Evolutionary conservation across 2,113 vertebrate species (phyloP), one percentile per base, ranked within the genome.

Genomic region (Nannobrachium achirus): DNA sequence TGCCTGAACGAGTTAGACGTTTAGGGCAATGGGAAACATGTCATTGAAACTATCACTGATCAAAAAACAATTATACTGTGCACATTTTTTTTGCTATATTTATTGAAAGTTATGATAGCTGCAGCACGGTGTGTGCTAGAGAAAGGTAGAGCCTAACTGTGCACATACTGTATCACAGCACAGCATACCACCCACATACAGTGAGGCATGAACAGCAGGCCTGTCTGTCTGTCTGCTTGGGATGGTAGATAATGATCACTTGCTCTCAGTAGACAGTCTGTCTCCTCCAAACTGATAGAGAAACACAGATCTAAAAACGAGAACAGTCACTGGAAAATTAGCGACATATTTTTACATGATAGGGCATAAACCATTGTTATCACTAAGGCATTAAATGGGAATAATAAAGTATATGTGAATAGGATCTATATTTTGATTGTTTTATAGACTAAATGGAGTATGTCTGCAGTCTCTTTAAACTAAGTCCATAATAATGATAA

Each of bases 171-270:
- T n/a, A 68, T 74, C 67, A 67, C 38, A 42, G 73, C 52, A 33
- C 61, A 66, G 61, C 70, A 73, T 77, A 55, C 78, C 88, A 83
- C 79, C 81, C 80, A 80, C 84, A 75, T 66, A 58, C 68, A 80
- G 44, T n/a, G 41, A 77, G 38, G 48, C 62, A 81, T 78, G 80
- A 88, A 78, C 66, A 84, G 69, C 82, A 72, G 76, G 50, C 64
- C 66, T 65, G 75, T 79, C 64, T 65, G 75, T 79, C 64, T 72
- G 79, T 75, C 63, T 16, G 2, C 75, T 66, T 57, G 69, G 57
- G 53, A 71, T 67, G 71, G 20, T 0, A 85, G 90, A 90, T 91
- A 86, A 76, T 80, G 62, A 90, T 90, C 90, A 70, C 80, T 69
- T 73, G 25, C 58, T 77, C 53, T 63, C 67, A 64, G 57, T 69